A percentile compares a stretch with the other conserved stretches of the same genome.
Conservation (phyloP, 2,888 invertebrate species). For the Eupithecia subumbrata region DNA sequence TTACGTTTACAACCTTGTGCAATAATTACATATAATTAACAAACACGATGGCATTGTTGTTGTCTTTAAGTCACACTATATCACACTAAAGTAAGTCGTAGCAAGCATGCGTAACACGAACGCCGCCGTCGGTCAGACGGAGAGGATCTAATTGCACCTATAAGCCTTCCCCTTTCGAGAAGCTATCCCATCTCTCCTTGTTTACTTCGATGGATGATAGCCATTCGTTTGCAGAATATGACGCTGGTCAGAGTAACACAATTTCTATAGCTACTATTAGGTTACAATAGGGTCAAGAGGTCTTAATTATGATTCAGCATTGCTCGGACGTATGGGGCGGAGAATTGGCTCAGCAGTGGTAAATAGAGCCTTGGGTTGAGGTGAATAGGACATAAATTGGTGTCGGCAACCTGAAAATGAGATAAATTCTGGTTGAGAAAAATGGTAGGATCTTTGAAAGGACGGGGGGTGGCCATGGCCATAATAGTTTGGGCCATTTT, state of each 20-base stretch:
- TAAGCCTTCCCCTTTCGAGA: too few relatives aligned
- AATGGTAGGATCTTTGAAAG: constrained; percentile 8
- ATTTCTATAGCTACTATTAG: constrained; percentile 1
- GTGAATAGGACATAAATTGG: constrained; percentile 18
- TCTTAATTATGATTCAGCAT: constrained; percentile 5
- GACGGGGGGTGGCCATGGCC: not conserved
- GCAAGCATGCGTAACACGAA: too few relatives aligned
- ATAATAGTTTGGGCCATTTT: not conserved
- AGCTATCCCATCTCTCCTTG: too few relatives aligned
- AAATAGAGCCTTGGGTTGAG: constrained; percentile 7
- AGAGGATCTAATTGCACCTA: too few relatives aligned
- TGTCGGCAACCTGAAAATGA: constrained; percentile 6
- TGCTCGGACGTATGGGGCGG: not conserved
- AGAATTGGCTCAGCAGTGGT: not conserved
- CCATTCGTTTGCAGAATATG: not conserved
- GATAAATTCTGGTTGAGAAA: constrained; percentile 6
- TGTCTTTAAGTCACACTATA: too few relatives aligned
- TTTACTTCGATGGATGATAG: not conserved
- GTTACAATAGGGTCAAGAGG: constrained; percentile 7
- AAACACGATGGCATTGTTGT: too few relatives aligned
- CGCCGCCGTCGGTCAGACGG: too few relatives aligned
- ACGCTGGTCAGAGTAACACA: not conserved
- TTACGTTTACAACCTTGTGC: too few relatives aligned
- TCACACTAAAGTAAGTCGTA: too few relatives aligned
- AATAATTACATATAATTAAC: too few relatives aligned